Percentiles rank a stretch among this genome's conserved stretches.
Conservation (phyloP, 2,797 vertebrate genomes). For the Cirrhinus mrigala region DNA sequence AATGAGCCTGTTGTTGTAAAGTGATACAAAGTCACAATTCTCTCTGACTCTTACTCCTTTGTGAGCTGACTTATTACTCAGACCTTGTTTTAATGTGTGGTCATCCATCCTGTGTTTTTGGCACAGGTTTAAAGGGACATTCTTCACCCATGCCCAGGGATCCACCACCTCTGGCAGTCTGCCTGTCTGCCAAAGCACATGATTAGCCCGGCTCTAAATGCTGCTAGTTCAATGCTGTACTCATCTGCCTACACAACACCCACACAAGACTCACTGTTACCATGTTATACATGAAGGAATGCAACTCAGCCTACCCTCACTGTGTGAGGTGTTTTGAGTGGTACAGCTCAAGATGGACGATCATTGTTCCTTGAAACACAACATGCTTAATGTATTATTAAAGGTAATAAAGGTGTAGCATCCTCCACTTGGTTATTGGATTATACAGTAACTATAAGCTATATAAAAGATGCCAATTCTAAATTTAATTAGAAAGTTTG, state of each 20-base stretch:
- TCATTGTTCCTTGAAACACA: slow-evolving; percentile 1
- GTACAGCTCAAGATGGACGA: slow-evolving; percentile 17
- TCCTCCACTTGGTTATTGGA: neutral
- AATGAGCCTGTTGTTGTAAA: slow-evolving; percentile 16
- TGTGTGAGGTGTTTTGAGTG: slow-evolving; percentile 50
- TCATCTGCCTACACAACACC: slow-evolving; percentile 59
- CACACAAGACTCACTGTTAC: slow-evolving; percentile 58
- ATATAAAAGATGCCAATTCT: neutral
- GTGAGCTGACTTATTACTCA: slow-evolving; percentile 52
- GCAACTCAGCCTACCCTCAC: slow-evolving; percentile 32
- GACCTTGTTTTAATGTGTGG: slow-evolving; percentile 44
- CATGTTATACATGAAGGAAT: slow-evolving; percentile 63
- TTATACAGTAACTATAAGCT: neutral
- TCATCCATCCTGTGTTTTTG: slow-evolving; percentile 60
- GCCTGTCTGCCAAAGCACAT: slow-evolving; percentile 52
- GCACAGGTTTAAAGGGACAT: slow-evolving; percentile 54
- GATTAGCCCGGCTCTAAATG: slow-evolving; percentile 51
- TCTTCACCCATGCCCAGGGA: slow-evolving; percentile 52
- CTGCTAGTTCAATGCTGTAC: slow-evolving; percentile 48
- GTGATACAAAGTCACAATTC: slow-evolving; percentile 37
- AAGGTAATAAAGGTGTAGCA: neutral
- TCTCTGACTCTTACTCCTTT: slow-evolving; percentile 42
- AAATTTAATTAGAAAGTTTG: neutral
- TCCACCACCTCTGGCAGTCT: slow-evolving; percentile 58
- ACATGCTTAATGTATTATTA: neutral